phyloP scores from a whole-genome alignment of 1,140 invertebrate species.

The Nebria ingens region DNA sequence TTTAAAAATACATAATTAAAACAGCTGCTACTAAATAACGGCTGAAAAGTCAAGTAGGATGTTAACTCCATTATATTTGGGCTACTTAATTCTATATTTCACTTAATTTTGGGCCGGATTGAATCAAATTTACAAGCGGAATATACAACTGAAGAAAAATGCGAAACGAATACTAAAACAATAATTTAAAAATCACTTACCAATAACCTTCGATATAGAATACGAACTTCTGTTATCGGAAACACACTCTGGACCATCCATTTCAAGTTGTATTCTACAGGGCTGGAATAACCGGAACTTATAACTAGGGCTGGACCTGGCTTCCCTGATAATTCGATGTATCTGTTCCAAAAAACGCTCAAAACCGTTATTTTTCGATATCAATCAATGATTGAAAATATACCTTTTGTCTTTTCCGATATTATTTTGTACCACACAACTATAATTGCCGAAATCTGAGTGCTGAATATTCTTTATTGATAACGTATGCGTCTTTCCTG shows the following conservation, averaged over 20 bases:
- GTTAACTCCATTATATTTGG: too few species aligned
- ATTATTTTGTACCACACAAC: constrained; percentile 58
- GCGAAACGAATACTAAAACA: neutral
- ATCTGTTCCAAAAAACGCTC: constrained; percentile 19
- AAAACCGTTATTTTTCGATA: constrained; percentile 10
- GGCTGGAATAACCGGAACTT: constrained; percentile 46
- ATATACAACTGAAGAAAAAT: neutral
- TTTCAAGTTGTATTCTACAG: constrained; percentile 45
- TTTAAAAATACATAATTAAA: too few species aligned
- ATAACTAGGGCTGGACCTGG: constrained; percentile 53
- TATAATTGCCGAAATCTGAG: constrained; percentile 45
- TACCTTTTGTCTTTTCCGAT: constrained; percentile 50
- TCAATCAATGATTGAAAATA: constrained; percentile 24
- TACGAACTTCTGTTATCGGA: constrained; percentile 48
- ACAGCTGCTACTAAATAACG: too few species aligned
- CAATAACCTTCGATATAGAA: constrained; percentile 50
- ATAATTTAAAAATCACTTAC: constrained; percentile 32
- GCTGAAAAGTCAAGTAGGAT: too few species aligned
- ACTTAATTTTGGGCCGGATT: too few species aligned
- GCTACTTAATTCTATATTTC: too few species aligned
- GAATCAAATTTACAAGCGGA: too few species aligned
- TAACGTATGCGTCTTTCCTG: constrained; percentile 35
- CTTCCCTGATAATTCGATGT: constrained; percentile 53
- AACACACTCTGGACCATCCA: constrained; percentile 56
- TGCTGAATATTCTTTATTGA: constrained; percentile 36